These are phyloP conservation scores for Drosophila longiperda DNA, from an alignment of 2,888 invertebrate species.

Conservation along the genomic window DNA sequence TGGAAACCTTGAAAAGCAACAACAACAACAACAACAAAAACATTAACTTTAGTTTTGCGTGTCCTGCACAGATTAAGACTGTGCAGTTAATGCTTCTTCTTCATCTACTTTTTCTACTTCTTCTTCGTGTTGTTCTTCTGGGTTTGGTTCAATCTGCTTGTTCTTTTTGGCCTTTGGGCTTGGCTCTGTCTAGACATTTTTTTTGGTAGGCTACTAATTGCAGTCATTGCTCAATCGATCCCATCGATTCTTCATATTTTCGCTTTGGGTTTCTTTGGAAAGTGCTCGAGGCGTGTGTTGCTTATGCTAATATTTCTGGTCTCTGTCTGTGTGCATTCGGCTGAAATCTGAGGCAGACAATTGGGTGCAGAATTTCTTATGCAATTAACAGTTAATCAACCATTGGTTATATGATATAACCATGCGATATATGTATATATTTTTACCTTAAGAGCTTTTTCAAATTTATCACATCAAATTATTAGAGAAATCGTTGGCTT, in stretches of 20 bases:
- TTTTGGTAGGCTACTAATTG: constrained; percentile 69
- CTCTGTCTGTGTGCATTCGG: constrained; percentile 6
- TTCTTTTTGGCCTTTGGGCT: constrained; percentile 34
- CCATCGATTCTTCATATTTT: constrained; percentile 38
- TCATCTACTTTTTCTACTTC: background rate
- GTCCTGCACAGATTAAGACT: constrained; percentile 73
- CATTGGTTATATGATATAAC: constrained; percentile 2
- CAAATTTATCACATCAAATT: background rate
- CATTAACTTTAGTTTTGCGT: constrained; percentile 59
- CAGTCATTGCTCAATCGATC: constrained; percentile 74
- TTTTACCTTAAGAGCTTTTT: constrained; percentile 23
- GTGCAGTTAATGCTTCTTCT: constrained; percentile 11
- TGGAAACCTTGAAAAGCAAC: constrained; percentile 44
- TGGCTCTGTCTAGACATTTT: constrained; percentile 70
- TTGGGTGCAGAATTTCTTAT: constrained; percentile 31
- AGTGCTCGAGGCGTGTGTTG: constrained; percentile 55
- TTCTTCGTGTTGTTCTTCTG: background rate
- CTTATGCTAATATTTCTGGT: constrained; percentile 69
- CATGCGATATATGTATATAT: background rate
- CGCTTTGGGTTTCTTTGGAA: constrained; percentile 63
- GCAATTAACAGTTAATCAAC: constrained; percentile 45
- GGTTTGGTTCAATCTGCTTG: constrained; percentile 2
- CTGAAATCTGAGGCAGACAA: constrained; percentile 34
- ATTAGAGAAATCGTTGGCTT: constrained; percentile 14
- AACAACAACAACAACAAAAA: background rate